phyloP scores from a whole-genome alignment of 2,888 invertebrate species.

The Blastobasis adustella region DNA sequence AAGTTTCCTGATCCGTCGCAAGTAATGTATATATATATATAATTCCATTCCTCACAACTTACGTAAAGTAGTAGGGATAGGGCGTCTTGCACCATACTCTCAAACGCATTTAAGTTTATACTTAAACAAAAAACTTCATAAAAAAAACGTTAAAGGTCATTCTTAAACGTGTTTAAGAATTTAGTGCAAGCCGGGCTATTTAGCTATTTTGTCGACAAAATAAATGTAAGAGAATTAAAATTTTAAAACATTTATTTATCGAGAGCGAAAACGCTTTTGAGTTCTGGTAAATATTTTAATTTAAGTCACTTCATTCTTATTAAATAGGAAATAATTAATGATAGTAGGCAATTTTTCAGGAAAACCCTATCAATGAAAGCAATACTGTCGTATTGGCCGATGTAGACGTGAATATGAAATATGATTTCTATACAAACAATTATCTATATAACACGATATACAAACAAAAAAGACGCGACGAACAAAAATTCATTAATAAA shows the following conservation, averaged over 20 bases:
- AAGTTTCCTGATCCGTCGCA: too few relatives aligned
- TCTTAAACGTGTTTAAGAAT: too few relatives aligned
- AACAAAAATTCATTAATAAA: slow-evolving; percentile 13
- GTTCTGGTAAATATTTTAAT: slow-evolving; percentile 19
- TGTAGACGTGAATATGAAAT: too few relatives aligned
- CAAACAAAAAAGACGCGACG: slow-evolving; percentile 13
- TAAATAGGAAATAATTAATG: slow-evolving; percentile 19
- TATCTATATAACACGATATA: neutral
- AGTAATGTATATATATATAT: too few relatives aligned
- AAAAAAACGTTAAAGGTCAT: too few relatives aligned
- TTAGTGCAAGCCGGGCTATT: too few relatives aligned
- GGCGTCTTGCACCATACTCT: too few relatives aligned
- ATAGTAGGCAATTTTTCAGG: neutral
- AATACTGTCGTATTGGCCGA: slow-evolving; percentile 1
- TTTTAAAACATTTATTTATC: slow-evolving; percentile 35
- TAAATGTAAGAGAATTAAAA: neutral
- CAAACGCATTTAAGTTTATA: too few relatives aligned
- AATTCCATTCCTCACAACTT: too few relatives aligned
- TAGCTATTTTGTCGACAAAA: neutral
- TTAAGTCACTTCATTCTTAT: slow-evolving; percentile 69
- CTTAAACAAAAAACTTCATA: too few relatives aligned
- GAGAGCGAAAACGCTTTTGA: slow-evolving; percentile 46
- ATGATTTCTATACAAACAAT: neutral
- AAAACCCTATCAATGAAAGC: slow-evolving; percentile 4
- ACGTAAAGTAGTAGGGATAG: too few relatives aligned